A percentile compares a stretch with the other conserved stretches of the same genome.
phyloP scores from a whole-genome alignment of 1,140 invertebrate species.

The Scaptomyza pallida region DNA sequence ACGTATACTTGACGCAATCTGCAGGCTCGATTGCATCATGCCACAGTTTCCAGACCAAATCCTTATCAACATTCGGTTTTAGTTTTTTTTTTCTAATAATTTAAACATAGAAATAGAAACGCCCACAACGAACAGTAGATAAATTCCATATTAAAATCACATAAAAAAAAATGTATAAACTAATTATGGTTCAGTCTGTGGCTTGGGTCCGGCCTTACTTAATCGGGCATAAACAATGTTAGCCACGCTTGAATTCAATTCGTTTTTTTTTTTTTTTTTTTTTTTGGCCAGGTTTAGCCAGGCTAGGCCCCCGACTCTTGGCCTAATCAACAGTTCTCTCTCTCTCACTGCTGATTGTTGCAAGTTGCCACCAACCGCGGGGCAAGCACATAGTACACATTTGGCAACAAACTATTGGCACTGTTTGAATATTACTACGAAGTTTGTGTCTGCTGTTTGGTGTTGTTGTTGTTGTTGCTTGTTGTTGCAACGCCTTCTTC shows the following conservation, averaged over 20 bases:
- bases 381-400: not conserved
- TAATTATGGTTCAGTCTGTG: conserved; percentile 54
- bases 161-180: conserved; percentile 70
- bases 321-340: conserved; percentile 19
- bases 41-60: conserved; percentile 31
- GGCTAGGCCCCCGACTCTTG: conserved; percentile 10
- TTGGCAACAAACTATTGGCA: conserved; percentile 38
- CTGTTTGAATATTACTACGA: conserved; percentile 17
- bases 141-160: conserved; percentile 71
- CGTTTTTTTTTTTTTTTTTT: too few relatives aligned
- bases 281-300: too few relatives aligned
- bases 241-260: conserved; percentile 74
- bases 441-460: conserved; percentile 15
- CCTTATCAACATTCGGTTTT: conserved; percentile 75
- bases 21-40: conserved; percentile 68
- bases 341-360: conserved; percentile 51
- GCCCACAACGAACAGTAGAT: conserved; percentile 50
- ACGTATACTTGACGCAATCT: conserved; percentile 59
- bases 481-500: conserved; percentile 41
- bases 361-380: conserved; percentile 37
- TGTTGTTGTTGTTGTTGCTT: not conserved
- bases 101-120: conserved; percentile 17
- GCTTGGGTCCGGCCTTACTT: conserved; percentile 1
- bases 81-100: conserved; percentile 12
- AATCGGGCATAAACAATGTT: conserved; percentile 65